Evolutionary conservation across 2,888 invertebrate species (phyloP), one percentile per base, ranked within the genome.

Genomic region (Petrophora chlorosata): DNA sequence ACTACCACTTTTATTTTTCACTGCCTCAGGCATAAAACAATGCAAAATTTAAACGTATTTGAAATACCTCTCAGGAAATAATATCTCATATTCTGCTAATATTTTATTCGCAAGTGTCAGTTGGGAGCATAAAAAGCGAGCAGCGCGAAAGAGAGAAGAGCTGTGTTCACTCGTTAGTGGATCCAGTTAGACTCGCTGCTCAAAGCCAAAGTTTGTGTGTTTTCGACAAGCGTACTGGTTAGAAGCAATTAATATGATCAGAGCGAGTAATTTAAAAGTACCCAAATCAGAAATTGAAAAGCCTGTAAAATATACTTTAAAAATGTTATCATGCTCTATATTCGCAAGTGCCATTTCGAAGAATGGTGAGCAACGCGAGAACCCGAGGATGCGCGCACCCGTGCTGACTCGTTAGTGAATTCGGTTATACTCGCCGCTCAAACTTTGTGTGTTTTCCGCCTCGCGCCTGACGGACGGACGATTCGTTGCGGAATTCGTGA

Each of bases 161-260:
- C 70, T 73, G 74, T 70, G 68, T 72, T 61, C 73, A 75, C 80
- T 85, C 85, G 85, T 85, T 85, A 87, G 85, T 67, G 76, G 85
- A 85, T 85, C 77, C 72, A 70, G 82, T 85, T 85, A 86, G 22
- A 34, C 10, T 74, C 70, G 65, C 65, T 75, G 75, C 72, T 70
- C 81, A 81, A 84, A 85, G 77, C 69, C 81, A 81, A 84, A 85
- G 77, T 82, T 82, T 82, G 79, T 82, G 76, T 81, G 76, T 61
- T 61, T 47, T 47, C 46, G 34, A 33, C 73, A 70, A 60, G 67
- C 69, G 70, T 69, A n/a, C n/a, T n/a, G n/a, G n/a, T n/a, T n/a
- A n/a, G n/a, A n/a, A n/a, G n/a, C n/a, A n/a, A n/a, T n/a, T n/a
- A n/a, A n/a, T n/a, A n/a, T n/a, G n/a, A n/a, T n/a, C n/a, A n/a